Evolutionary conservation across 2,888 invertebrate genomes (phyloP).

Genomic region (Ophion obscuratus): DNA sequence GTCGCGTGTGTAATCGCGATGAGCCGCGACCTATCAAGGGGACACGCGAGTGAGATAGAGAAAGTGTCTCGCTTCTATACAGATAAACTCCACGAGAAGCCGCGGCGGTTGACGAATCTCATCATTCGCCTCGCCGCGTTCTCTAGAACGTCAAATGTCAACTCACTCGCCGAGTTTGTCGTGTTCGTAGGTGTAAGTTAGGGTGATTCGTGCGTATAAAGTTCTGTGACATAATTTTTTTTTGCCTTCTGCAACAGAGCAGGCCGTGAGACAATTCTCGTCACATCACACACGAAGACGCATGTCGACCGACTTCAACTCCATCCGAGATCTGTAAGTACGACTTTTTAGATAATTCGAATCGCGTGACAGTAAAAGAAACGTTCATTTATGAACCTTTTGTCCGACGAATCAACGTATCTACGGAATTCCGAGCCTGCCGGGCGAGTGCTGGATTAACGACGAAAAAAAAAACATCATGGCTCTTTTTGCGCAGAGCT

Average conservation of each 20-base stretch:
- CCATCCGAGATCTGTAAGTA: conserved; percentile 40
- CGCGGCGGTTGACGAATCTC: conserved; percentile 31
- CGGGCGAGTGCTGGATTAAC: not conserved
- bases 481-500: not conserved
- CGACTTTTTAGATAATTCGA: conserved; percentile 21
- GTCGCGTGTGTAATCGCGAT: conserved; percentile 62
- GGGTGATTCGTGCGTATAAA: conserved; percentile 24
- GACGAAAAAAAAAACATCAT: not conserved
- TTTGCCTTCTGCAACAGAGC: conserved; percentile 14
- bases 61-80: conserved; percentile 19
- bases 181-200: conserved; percentile 34
- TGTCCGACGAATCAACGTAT: not conserved
- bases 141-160: conserved; percentile 48
- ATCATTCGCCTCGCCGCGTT: conserved; percentile 15
- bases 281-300: conserved; percentile 5
- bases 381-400: not conserved
- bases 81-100: conserved; percentile 58
- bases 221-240: conserved; percentile 4
- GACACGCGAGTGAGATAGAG: conserved; percentile 42
- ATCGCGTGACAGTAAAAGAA: not conserved
- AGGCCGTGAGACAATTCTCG: not conserved
- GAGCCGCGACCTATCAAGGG: conserved; percentile 70
- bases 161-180: conserved; percentile 25
- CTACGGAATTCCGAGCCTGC: not conserved
- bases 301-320: conserved; percentile 17